Evolutionary conservation across 2,888 invertebrate genomes (phyloP), one percentile per base, ranked within the genome.

Genomic region (Pristionchus entomophagus): DNA sequence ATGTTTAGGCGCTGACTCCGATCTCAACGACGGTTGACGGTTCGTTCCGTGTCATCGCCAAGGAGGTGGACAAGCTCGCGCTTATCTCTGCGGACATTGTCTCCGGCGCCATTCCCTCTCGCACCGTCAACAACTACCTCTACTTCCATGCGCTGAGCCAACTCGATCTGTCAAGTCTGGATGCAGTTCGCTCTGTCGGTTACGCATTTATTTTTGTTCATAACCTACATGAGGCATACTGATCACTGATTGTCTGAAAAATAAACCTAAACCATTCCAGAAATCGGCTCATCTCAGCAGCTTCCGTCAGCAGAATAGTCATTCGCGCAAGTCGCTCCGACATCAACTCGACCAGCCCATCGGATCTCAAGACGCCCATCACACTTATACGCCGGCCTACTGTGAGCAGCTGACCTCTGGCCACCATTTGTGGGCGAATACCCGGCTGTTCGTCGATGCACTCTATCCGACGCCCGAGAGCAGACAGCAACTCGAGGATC

Each of bases 391-490:
- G 8, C 29, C 49, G 32, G 5, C 2, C 14, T 8, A 12, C 35
- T 83, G 83, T 41, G 41, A 14, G 12, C 4, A 26, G 8, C 35
- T 8, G 41, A 56, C 38, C n/a, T 35, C 26, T 3, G 14, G 22
- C 26, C 8, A 4, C 26, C 22, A 80, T n/a, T 78, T 88, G 85
- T 92, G 89, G 65, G 90, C 92, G 41, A 92, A 91, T 81, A 90
- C 92, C 29, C 90, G 92, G 69, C 78, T 91, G 32, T 92, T 91
- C 85, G 87, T 91, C 73, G 92, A 92, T 86, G 86, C 88, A 32
- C 81, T 90, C 86, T 92, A 91, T 73, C 90, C 91, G 26, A 88
- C 85, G 5, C 69, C 81, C 0, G 62, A 73, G 32, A 78, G 86
- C 41, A 86, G 88, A 19, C 45, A 78, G 19, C 59, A 82, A 45